Evolutionary conservation across 2,797 vertebrate genomes (phyloP), one percentile per base, ranked within the genome.

Genomic region (Crocodylus rhombifer): DNA sequence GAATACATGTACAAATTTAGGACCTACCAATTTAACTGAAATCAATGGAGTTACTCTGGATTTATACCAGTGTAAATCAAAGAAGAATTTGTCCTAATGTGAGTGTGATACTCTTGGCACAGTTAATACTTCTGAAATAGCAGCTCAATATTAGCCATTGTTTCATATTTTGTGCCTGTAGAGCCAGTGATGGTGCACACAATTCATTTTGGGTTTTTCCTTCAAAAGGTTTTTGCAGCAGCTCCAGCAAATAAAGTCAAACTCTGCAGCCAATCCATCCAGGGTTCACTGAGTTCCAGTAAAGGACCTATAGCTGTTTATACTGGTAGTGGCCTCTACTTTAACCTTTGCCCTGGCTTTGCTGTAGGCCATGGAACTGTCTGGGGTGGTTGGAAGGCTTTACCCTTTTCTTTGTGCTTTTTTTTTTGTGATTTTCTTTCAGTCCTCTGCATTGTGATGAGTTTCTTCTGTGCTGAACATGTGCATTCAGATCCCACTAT

Each of bases 41-140:
- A 61, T 33, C 14, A 14, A 12, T 55, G 4, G 17, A 85, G 69
- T 23, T 65, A 73, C 36, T 51, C 36, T 73, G 36, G 14, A 73
- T 73, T 51, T 73, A 73, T 23, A 63, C 9, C n/a, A 42, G 2
- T 1, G 12, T n/a, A 11, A 61, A 55, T 57, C 80, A 82, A 61
- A 73, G 14, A 73, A 10, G 2, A 3, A 6, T 14, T 5, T 55
- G 2, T 4, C 7, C 11, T 36, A 7, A 4, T 30, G 67, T 2
- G 11, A 75, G 33, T 6, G 18, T 0, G 2, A 78, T 9, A 6
- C n/a, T 7, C 16, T 75, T 64, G 14, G 26, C 57, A 81, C 20
- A 26, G 8, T 36, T 62, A 21, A 17, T 25, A 23, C 17, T 30
- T 57, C 28, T n/a, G 74, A 20, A 76, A n/a, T n/a, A 56, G 74